phyloP scores from a whole-genome alignment of 2,888 invertebrate genomes.

The Dryococelus australis region DNA sequence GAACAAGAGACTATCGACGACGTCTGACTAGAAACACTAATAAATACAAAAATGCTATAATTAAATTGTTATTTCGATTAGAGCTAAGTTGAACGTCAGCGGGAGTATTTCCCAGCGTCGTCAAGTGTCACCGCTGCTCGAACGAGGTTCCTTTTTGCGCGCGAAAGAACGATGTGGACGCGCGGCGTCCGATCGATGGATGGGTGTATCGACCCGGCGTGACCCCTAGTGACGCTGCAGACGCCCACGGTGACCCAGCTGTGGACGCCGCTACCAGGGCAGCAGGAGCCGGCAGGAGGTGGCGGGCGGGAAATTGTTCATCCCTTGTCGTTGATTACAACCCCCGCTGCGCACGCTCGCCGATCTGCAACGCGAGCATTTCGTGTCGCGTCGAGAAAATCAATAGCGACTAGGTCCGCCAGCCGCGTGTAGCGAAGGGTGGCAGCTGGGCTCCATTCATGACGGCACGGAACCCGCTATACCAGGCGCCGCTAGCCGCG shows the following conservation, averaged over 20 bases:
- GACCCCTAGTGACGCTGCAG: constrained; percentile 33
- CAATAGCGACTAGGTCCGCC: neutral
- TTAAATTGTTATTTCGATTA: too few species aligned
- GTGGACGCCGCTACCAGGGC: constrained; percentile 45
- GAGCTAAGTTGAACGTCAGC: too few species aligned
- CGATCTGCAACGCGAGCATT: constrained; percentile 55
- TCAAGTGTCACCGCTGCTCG: neutral
- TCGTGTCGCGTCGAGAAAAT: neutral
- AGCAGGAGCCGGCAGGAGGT: constrained; percentile 43
- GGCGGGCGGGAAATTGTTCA: constrained; percentile 16
- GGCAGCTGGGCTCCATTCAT: neutral
- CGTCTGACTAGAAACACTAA: too few species aligned
- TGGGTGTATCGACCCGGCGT: constrained; percentile 44
- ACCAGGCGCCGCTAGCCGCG: neutral
- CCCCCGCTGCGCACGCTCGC: constrained; percentile 44
- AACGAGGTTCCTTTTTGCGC: constrained; percentile 21
- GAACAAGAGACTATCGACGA: too few species aligned
- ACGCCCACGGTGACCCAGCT: constrained; percentile 44
- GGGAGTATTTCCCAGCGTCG: too few species aligned
- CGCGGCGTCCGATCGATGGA: constrained; percentile 42
- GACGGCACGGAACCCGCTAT: neutral
- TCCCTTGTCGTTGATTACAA: constrained; percentile 29
- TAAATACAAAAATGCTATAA: too few species aligned
- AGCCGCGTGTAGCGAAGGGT: neutral
- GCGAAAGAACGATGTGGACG: neutral